A percentile compares a stretch with the other conserved stretches of the same genome.
These are phyloP conservation scores for Parelbella ahira DNA, from an alignment of 2,888 invertebrate genomes.

Conservation along the genomic window DNA sequence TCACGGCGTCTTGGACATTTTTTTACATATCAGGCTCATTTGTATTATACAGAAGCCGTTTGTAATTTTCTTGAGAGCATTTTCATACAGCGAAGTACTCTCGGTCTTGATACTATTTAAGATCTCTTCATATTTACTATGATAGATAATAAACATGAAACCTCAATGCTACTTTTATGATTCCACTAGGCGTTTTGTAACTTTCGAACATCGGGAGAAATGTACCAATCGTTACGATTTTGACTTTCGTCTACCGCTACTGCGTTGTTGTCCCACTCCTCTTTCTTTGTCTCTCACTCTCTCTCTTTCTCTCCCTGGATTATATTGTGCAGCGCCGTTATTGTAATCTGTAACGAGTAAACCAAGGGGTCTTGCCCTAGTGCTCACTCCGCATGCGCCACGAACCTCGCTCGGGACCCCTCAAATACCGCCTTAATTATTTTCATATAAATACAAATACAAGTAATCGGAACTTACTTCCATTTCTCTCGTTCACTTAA, in stretches of 20 bases:
- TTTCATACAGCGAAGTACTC: too few species aligned
- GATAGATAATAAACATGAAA: too few species aligned
- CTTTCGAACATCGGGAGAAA: too few species aligned
- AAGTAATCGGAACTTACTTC: conserved; percentile 19
- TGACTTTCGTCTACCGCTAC: conserved; percentile 1
- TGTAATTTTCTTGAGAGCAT: too few species aligned
- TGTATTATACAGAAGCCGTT: too few species aligned
- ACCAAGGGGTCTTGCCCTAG: conserved; percentile 25
- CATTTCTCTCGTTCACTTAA: conserved; percentile 9
- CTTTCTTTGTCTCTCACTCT: background rate
- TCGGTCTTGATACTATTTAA: too few species aligned
- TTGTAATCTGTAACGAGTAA: conserved; percentile 23
- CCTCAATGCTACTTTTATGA: too few species aligned
- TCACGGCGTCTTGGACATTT: too few species aligned
- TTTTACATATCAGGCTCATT: too few species aligned
- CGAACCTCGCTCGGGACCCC: conserved; percentile 27
- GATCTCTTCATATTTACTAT: too few species aligned
- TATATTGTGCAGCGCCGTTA: conserved; percentile 19
- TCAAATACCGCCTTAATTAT: conserved; percentile 29
- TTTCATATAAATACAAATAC: conserved; percentile 30
- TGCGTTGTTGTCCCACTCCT: conserved; percentile 15
- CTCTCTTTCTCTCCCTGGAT: background rate
- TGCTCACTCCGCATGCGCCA: conserved; percentile 32
- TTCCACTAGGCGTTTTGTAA: too few species aligned
- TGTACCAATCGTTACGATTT: background rate